Evolutionary conservation across 2,888 invertebrate species (phyloP), one percentile per base, ranked within the genome.

Genomic region (Lapara coniferarum): DNA sequence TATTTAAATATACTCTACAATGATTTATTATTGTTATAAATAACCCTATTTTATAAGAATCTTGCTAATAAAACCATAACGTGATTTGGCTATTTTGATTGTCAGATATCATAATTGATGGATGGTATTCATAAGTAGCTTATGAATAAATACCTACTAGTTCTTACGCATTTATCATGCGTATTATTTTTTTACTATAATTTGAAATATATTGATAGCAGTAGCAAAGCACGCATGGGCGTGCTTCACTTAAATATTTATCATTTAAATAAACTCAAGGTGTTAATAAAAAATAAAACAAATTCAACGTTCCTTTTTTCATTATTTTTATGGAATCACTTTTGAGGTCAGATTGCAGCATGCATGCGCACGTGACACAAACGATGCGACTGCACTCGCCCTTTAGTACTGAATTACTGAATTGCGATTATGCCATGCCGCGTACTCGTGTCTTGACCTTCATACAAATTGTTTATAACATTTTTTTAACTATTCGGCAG

Each of bases 391-490:
- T 30, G 19, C 49, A 73, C 76, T 71, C 82, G 85, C 85, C 87
- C 86, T 87, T 84, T 82, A 78, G 74, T 70, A 68, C 59, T 69
- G 75, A 72, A 78, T 74, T 70, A 68, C 59, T 69, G 75, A 72
- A 87, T 71, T 71, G 78, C 81, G 83, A 83, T 81, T 83, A 83
- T 86, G 8, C 8, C 85, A 84, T 76, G 19, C 73, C 55, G 68
- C 13, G 13, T 51, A 13, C 12, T 70, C 66, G 67, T 71, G 72
- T 71, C 78, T 76, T 73, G 76, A 77, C 72, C 56, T 56, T 56
- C 30, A 56, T 56, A 51, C 51, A 10, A 12, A 56, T 13, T 30
- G 25, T 55, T 10, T 19, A 19, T 5, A 55, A 1, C 16, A 55
- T 55, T 16, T 55, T 19, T 16, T n/a, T 55, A 10, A 19, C 55